Base-by-base conservation (phyloP, 1,140 invertebrate genomes). In the Lepidurus couesii region DNA sequence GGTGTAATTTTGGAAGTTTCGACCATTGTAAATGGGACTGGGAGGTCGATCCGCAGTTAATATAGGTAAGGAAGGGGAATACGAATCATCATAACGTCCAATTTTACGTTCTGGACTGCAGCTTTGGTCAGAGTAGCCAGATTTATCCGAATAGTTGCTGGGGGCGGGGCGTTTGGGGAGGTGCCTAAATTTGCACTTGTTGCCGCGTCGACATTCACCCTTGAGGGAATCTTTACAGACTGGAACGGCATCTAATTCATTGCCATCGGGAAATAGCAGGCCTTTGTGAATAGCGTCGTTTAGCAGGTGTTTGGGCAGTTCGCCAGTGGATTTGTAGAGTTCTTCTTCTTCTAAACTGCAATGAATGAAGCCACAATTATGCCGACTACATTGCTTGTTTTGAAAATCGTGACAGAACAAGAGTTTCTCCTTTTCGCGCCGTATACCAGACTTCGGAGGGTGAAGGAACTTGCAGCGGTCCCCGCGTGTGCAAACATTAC, bases 381-480 rank as follows among this genome's bases (percentile, higher is more conserved):
- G 85, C 82, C 91, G 86, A 21, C 87, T 86, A 82, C 91, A 92
- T 77, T 88, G 87, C 13, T 88, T 90, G 84, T 94, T 94, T 84
- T 94, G 93, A 85, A 88, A 94, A 83, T 95, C 93, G 83, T 94
- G 92, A 83, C 93, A 95, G 83, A 95, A 94, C n/a, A 89, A 86
- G n/a, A 89, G 80, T 83, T 86, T 79, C 42, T 74, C 43, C 75
- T 75, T 21, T 53, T 45, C 26, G 6, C 34, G 42, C 53, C 21
- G 44, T 42, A 21, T 26, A 74, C 43, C 77, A 75, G 77, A 81
- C 81, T 73, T 85, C 86, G 81, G 84, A 79, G 88, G 88, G 82
- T 93, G 92, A 42, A 89, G 86, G 82, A 89, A 93, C 81, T 92
- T 92, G 85, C 94, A 95, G 53, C 89, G 89, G 81, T 90, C 91